Percentiles rank a stretch among this genome's conserved stretches.
Conservation (phyloP, 2,888 invertebrate species). For the Aquatica leii region DNA sequence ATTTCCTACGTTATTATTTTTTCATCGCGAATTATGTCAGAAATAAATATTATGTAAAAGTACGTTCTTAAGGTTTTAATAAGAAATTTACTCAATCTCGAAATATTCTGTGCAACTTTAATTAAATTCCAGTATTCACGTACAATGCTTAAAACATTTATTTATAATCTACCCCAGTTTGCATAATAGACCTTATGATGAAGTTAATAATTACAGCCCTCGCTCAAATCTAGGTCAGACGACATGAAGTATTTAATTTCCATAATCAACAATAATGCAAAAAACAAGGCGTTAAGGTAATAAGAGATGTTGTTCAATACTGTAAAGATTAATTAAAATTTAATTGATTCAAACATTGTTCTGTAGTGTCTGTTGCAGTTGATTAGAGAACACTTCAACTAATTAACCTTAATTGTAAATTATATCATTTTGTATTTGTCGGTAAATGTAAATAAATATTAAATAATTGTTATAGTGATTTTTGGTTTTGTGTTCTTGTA, state of each 20-base stretch:
- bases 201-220: slow-evolving; percentile 23
- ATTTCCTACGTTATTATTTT: too few species aligned
- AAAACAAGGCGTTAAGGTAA: slow-evolving; percentile 5
- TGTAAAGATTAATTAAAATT: slow-evolving; percentile 5
- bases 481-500: too few species aligned
- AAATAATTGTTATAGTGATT: too few species aligned
- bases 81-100: slow-evolving; percentile 6
- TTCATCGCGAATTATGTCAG: too few species aligned
- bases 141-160: slow-evolving; percentile 16
- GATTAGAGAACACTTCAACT: too few species aligned
- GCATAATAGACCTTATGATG: slow-evolving; percentile 22
- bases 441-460: too few species aligned
- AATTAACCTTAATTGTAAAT: too few species aligned
- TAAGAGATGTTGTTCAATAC: neutral
- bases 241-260: slow-evolving; percentile 7
- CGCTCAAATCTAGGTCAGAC: slow-evolving; percentile 19
- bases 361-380: too few species aligned
- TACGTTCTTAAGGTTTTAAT: slow-evolving; percentile 6
- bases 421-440: too few species aligned
- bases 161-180: slow-evolving; percentile 23
- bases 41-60: too few species aligned
- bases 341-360: neutral
- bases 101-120: slow-evolving; percentile 12
- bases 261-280: slow-evolving; percentile 10
- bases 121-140: slow-evolving; percentile 19